Evolutionary conservation across 64 coral and sea anemone genomes (phyloP), one percentile per base, ranked within the genome.

Genomic region (Hydrozoanthus tunicans): DNA sequence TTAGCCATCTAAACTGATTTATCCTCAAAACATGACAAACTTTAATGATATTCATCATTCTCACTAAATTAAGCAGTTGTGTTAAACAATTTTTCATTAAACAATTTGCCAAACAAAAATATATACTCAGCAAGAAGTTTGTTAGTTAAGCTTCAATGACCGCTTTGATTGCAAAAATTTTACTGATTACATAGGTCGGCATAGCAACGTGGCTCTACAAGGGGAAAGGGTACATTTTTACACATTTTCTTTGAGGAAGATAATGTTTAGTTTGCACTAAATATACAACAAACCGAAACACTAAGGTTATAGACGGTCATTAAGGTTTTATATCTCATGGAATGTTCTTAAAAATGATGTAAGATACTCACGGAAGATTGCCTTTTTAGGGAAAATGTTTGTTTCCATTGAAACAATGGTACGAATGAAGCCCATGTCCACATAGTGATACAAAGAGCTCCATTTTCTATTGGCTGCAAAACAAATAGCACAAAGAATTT

Each of bases 331-430:
- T 20, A 73, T 24, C 70, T 32, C 24, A 8, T 73, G 2, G 24
- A 26, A 0, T 32, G 2, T 7, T 9, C 6, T 20, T 9, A 23
- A 43, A 54, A 51, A 53, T 5, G 26, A 58, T 73, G 12, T 52
- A 8, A 26, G 27, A 64, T 86, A 91, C 96, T 98, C 78, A 99
- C 97, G 66, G 97, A 95, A 3, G 94, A 79, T 69, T 95, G 92
- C 74, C 15, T 82, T 70, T 76, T 58, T 7, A 96, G 59, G 73
- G 51, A 61, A 86, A 95, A 93, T 4, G 60, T 68, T 17, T 77
- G 61, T 64, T 78, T 92, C 82, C 84, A 91, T 53, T 56, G 70
- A 74, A 61, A 82, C 64, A 96, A 54, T 23, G 89, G 89, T 65
- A 80, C 82, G 64, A 96, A 94, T 17, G 95, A 96, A 26, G 73